These are phyloP conservation scores for Centropus bengalensis DNA, from an alignment of 2,113 vertebrate species.

Conservation along the genomic window DNA sequence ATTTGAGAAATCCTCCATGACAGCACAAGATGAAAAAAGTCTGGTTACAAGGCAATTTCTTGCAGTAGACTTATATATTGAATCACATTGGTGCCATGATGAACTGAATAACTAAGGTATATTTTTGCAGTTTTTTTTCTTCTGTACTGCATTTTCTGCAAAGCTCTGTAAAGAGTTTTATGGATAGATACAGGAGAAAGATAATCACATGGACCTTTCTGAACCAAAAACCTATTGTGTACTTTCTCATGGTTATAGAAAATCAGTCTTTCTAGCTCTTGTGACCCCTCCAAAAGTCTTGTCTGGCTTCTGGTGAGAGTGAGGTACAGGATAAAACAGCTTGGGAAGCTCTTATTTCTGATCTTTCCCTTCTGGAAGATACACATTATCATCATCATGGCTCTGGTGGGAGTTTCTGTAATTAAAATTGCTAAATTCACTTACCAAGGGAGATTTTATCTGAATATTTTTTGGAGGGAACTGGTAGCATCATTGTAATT, in stretches of 20 bases:
- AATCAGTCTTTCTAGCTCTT: not conserved
- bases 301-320: not conserved
- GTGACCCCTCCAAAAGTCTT: not conserved
- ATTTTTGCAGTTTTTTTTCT: not conserved
- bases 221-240: not conserved
- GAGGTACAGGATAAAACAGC: not conserved
- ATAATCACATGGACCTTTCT: not conserved
- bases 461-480: not conserved
- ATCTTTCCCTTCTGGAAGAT: not conserved
- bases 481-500: not conserved
- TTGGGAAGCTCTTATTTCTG: not conserved
- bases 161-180: not conserved
- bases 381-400: not conserved
- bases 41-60: not conserved
- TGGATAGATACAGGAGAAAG: not conserved
- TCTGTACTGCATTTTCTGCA: not conserved
- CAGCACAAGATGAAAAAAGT: not conserved
- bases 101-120: not conserved
- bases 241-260: not conserved
- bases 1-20: not conserved
- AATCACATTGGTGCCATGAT: rapidly evolving
- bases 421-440: not conserved
- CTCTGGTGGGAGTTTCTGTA: not conserved
- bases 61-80: not conserved
- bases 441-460: not conserved